phyloP scores from a whole-genome alignment of 2,797 vertebrate species.

The Eurystomus glaucurus region DNA sequence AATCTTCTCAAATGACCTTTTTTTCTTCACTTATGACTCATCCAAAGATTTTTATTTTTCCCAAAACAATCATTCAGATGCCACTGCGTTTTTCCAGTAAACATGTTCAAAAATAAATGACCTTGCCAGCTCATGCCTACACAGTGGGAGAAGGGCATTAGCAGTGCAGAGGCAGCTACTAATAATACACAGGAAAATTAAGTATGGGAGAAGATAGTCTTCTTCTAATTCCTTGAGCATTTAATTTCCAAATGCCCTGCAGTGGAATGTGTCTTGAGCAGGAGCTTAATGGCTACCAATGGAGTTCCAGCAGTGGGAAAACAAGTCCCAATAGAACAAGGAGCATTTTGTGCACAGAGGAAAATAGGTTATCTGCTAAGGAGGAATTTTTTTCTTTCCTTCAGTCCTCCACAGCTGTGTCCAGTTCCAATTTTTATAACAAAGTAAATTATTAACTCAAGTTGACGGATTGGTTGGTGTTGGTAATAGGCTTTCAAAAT shows the following conservation, averaged over 20 bases:
- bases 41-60: conserved; percentile 68
- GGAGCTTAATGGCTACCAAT: conserved; percentile 49
- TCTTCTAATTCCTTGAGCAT: conserved; percentile 69
- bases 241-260: conserved; percentile 76
- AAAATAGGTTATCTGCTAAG: conserved; percentile 60
- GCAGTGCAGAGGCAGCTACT: conserved; percentile 55
- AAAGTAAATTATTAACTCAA: conserved; percentile 72
- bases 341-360: not conserved
- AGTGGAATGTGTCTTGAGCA: conserved; percentile 57
- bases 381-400: not conserved
- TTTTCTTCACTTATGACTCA: conserved; percentile 75
- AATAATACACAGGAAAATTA: conserved; percentile 75
- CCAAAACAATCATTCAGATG: conserved; percentile 76
- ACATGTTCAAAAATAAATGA: conserved; percentile 75
- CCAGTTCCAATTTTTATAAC: conserved; percentile 55
- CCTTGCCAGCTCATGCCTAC: conserved; percentile 62
- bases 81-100: conserved; percentile 76
- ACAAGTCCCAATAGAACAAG: conserved; percentile 39
- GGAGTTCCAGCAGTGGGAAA: conserved; percentile 59
- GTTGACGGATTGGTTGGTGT: conserved; percentile 68
- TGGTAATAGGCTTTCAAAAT: conserved; percentile 77
- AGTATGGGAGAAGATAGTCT: conserved; percentile 52
- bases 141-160: conserved; percentile 70
- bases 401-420: conserved; percentile 33
- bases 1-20: conserved; percentile 79